Conservation (phyloP, 2,113 vertebrate species). For the Ursus arctos region DNA sequence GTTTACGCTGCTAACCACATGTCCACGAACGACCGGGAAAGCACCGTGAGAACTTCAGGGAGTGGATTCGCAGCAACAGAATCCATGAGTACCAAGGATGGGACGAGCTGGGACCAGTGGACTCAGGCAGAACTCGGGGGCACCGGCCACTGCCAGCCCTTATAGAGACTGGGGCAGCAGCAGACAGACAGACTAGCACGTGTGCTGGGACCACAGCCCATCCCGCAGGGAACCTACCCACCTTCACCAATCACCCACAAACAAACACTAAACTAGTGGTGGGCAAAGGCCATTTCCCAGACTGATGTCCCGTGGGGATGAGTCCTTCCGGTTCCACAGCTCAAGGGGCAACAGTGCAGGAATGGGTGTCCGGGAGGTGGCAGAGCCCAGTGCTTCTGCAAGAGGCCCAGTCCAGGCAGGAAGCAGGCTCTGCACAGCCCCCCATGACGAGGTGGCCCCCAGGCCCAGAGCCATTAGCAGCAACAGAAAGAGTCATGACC, state of each 20-base stretch:
- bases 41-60: neutral
- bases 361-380: neutral
- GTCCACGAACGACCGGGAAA: neutral
- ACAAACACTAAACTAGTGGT: too few species aligned
- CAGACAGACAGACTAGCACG: neutral
- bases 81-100: rapidly evolving
- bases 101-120: neutral
- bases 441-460: neutral
- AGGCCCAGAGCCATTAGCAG: neutral
- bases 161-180: too few species aligned
- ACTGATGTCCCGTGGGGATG: neutral
- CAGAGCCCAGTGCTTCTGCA: neutral
- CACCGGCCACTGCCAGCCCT: neutral
- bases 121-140: neutral
- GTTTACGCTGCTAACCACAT: neutral
- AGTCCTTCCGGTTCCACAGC: neutral
- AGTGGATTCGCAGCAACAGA: neutral
- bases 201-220: too few species aligned
- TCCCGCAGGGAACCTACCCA: too few species aligned
- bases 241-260: rapidly evolving
- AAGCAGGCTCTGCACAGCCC: neutral
- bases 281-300: neutral
- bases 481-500: neutral
- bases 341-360: neutral
- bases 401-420: neutral